phyloP scores from a whole-genome alignment of 2,797 vertebrate species.

The Poecile montanus region DNA sequence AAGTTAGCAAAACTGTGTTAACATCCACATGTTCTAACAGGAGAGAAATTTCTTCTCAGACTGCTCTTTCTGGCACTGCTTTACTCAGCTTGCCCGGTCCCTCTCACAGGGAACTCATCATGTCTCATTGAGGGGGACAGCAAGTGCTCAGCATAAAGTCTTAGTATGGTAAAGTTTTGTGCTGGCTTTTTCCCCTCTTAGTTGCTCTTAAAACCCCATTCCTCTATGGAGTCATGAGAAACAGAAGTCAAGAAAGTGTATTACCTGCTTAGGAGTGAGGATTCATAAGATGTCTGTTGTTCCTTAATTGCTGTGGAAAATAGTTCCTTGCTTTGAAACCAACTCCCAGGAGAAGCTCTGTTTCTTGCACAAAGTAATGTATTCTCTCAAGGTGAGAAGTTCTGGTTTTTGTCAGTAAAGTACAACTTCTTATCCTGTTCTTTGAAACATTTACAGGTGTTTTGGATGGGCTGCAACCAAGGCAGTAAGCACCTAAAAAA shows the following conservation, averaged over 20 bases:
- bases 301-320: not conserved
- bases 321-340: not conserved
- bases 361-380: not conserved
- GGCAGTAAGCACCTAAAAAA: not conserved
- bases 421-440: not conserved
- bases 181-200: not conserved
- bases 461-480: not conserved
- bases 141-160: not conserved
- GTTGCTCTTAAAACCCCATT: not conserved
- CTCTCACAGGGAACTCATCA: not conserved
- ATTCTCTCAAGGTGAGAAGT: not conserved
- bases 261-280: not conserved
- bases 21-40: not conserved
- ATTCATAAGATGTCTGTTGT: not conserved
- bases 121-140: not conserved
- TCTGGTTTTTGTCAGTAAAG: not conserved
- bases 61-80: not conserved
- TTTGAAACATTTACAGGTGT: not conserved
- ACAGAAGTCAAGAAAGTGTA: not conserved
- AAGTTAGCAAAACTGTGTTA: not conserved
- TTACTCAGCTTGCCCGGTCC: not conserved
- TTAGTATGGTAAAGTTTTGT: not conserved
- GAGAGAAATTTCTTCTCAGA: not conserved
- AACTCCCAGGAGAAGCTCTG: not conserved
- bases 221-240: not conserved